Base-by-base conservation (phyloP, 2,113 vertebrate species). In the Malurus cyaneus region DNA sequence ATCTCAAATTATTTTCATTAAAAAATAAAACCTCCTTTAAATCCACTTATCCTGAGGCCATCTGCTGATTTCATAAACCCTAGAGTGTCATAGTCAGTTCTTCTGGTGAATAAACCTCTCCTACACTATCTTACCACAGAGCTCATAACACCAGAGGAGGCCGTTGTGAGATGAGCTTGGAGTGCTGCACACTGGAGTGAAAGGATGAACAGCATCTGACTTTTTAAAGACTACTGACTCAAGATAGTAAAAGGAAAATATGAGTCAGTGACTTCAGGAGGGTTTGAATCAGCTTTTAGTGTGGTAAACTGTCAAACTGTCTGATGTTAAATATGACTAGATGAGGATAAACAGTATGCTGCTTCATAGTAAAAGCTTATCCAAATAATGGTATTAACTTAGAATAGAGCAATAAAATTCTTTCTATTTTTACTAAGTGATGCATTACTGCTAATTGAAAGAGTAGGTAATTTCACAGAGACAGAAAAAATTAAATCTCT, bases 21-120 rank as follows among this genome's bases (percentile, higher is more conserved):
- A 96, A 96, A 96, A 96, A 88, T 88, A 95, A 95, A 91, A 93
- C 96, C 96, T 96, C 60, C 91, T 97, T 97, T 93, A 97, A 97
- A 97, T 88, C 90, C 42, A 67, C 50, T 69, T 96, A 96, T 81
- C 93, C 67, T 94, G 62, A 80, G 56, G 62, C 92, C 95, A 96
- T 94, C 93, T 96, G 96, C 92, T 96, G 81, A 86, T 92, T 96
- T 96, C 34, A 46, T 85, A 92, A 97, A 94, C 69, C 72, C 44
- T 70, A 41, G 31, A 90, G 28, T 26, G 12, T 60, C 26, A 67
- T 67, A 21, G 36, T 60, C 32, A 50, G 6, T 70, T 89, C 47
- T 71, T 73, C 4, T 57, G 39, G 21, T 42, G 32, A 54, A 56
- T 88, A 79, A 96, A 67, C 31, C 28, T 80, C 18, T 89, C 31